Conservation (phyloP, 2,888 invertebrate species). For the Synanthedon andrenaeformis region DNA sequence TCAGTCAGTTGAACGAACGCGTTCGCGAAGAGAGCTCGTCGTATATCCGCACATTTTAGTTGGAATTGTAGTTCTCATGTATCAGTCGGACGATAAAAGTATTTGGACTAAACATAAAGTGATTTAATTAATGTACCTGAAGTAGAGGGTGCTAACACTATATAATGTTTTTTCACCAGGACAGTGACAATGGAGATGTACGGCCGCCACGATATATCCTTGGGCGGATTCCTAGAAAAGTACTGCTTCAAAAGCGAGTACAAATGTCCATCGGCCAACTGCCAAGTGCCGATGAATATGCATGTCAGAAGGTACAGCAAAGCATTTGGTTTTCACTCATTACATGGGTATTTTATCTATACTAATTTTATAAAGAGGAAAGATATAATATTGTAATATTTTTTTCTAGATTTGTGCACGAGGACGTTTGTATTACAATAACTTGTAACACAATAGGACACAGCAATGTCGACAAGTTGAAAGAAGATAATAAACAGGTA, state of each 20-base stretch:
- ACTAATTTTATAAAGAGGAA: too few species aligned
- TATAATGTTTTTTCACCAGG: conserved; percentile 58
- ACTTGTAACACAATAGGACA: conserved; percentile 71
- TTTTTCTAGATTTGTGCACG: conserved; percentile 81
- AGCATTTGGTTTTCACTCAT: not conserved
- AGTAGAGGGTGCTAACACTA: too few species aligned
- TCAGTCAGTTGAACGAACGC: too few species aligned
- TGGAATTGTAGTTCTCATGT: too few species aligned
- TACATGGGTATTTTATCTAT: too few species aligned
- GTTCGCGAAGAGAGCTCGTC: too few species aligned
- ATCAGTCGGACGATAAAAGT: too few species aligned
- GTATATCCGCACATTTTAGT: too few species aligned
- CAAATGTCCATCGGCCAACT: conserved; percentile 82
- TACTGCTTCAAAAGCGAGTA: conserved; percentile 91
- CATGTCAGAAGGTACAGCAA: conserved; percentile 78
- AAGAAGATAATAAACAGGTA: conserved; percentile 55
- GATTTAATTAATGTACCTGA: too few species aligned
- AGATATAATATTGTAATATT: too few species aligned
- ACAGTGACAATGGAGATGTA: conserved; percentile 95
- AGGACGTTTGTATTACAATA: conserved; percentile 88
- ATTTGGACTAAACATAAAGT: too few species aligned
- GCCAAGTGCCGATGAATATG: conserved; percentile 86
- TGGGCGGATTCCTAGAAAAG: conserved; percentile 92
- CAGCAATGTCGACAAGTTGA: conserved; percentile 50
- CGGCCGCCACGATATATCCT: conserved; percentile 92